A percentile compares a stretch with the other conserved stretches of the same genome.
Evolutionary conservation across 1,140 invertebrate genomes (phyloP).

Genomic region (Coboldia fuscipes): DNA sequence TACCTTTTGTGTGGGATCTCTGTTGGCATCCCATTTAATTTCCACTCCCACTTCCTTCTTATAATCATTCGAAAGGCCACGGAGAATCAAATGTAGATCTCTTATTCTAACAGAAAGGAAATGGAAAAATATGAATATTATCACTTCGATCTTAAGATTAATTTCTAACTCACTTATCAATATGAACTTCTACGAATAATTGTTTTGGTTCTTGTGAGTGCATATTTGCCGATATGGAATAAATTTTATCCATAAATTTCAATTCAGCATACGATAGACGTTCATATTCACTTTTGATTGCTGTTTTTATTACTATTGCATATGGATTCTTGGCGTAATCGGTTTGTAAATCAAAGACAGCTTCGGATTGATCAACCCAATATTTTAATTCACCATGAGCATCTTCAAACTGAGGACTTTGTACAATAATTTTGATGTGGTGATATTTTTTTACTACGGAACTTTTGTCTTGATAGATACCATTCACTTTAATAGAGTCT

Average conservation of each 20-base stretch:
- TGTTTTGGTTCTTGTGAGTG: slow-evolving; percentile 11
- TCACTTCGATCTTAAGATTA: slow-evolving; percentile 3
- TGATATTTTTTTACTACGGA: slow-evolving; percentile 33
- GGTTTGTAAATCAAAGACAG: slow-evolving; percentile 12
- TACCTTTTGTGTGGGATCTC: slow-evolving; percentile 49
- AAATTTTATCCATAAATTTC: slow-evolving; percentile 37
- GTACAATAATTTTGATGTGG: slow-evolving; percentile 40
- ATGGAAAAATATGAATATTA: slow-evolving; percentile 2
- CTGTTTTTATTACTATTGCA: slow-evolving; percentile 12
- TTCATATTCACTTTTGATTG: slow-evolving; percentile 18
- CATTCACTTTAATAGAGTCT: slow-evolving; percentile 40
- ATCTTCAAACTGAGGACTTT: slow-evolving; percentile 44
- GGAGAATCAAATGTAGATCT: slow-evolving; percentile 43
- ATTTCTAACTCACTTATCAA: slow-evolving; percentile 55
- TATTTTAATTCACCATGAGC: slow-evolving; percentile 34
- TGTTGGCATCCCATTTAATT: slow-evolving; percentile 62
- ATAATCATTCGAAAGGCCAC: slow-evolving; percentile 27
- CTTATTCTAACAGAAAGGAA: slow-evolving; percentile 27
- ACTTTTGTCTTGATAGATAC: slow-evolving; percentile 47
- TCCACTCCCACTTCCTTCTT: slow-evolving; percentile 41
- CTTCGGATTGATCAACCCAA: slow-evolving; percentile 23
- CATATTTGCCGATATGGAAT: slow-evolving; percentile 26
- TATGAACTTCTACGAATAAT: slow-evolving; percentile 34
- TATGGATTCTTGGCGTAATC: slow-evolving; percentile 18
- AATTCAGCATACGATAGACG: slow-evolving; percentile 36